A percentile compares a stretch with the other conserved stretches of the same genome.
Conservation (phyloP, 2,888 invertebrate species). For the Mayetiola destructor region DNA sequence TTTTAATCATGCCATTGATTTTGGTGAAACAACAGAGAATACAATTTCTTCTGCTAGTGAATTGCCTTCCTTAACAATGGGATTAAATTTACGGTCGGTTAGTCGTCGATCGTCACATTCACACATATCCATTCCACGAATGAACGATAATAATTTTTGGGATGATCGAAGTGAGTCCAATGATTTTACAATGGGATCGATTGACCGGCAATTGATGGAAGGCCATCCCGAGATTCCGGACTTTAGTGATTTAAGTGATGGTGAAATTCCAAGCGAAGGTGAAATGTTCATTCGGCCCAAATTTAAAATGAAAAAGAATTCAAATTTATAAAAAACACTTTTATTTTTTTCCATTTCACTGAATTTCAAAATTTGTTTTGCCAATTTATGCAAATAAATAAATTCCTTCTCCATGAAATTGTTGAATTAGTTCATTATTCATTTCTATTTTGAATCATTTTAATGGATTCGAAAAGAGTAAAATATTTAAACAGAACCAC, state of each 20-base stretch:
- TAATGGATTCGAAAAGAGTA: no score
- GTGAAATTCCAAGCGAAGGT: constrained; percentile 3
- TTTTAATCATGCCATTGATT: not conserved
- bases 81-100: not conserved
- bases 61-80: not conserved
- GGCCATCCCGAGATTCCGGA: no score
- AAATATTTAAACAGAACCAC: no score
- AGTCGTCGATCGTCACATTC: not conserved
- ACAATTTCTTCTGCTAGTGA: not conserved
- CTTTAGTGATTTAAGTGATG: not conserved
- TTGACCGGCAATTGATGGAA: not conserved
- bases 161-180: not conserved
- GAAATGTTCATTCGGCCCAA: not conserved
- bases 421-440: no score
- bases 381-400: no score
- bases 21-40: no score
- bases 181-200: not conserved
- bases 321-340: no score
- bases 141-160: not conserved
- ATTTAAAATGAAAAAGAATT: not conserved
- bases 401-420: no score
- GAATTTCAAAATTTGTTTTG: no score
- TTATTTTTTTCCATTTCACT: no score
- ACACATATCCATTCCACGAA: not conserved
- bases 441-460: no score